A percentile compares a stretch with the other conserved stretches of the same genome.
Evolutionary conservation across 1,140 invertebrate species (phyloP).

Genomic region (Oppia nitens): DNA sequence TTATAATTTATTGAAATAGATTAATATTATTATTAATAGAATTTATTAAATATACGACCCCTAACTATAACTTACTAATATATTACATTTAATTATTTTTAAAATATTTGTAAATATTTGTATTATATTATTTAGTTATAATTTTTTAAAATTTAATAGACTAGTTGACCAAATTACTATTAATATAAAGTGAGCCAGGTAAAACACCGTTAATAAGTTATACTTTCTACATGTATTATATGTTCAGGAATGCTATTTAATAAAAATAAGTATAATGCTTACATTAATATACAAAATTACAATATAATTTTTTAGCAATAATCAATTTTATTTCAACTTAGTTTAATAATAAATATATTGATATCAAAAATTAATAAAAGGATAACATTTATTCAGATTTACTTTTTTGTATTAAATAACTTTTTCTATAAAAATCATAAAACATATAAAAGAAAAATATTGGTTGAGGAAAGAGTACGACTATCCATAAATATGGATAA

Average conservation of each 20-base stretch:
- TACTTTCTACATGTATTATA: no score
- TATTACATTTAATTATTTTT: no score
- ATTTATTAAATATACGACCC: no score
- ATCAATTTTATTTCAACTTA: neutral
- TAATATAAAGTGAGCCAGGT: no score
- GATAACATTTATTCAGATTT: no score
- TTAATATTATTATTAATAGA: no score
- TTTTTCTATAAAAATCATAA: slow-evolving; percentile 1
- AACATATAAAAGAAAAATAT: neutral
- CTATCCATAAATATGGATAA: neutral
- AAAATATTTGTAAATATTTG: no score
- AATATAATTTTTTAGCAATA: neutral
- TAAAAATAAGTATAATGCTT: neutral
- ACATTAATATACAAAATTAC: neutral
- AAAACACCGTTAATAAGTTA: no score
- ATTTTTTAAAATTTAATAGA: neutral
- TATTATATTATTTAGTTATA: no score
- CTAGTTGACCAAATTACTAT: neutral
- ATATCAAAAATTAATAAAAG: neutral
- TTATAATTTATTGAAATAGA: no score
- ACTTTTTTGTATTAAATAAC: neutral
- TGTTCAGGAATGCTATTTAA: neutral
- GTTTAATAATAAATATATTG: neutral
- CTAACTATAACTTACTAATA: no score
- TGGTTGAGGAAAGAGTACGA: neutral